phyloP scores from a whole-genome alignment of 1,140 invertebrate genomes.

The Lepidurus apus region DNA sequence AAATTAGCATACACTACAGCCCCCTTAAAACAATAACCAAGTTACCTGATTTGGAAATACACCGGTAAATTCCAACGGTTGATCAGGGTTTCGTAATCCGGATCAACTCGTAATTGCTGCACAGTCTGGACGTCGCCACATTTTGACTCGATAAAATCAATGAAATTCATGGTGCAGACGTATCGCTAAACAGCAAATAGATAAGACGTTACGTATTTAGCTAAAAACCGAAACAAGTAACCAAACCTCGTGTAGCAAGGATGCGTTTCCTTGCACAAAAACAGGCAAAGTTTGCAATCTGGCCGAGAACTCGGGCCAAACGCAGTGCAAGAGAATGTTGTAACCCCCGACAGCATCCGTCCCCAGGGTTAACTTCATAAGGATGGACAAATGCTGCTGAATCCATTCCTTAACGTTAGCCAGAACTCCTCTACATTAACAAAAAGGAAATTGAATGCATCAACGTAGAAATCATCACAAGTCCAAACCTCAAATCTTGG shows the following conservation, averaged over 20 bases:
- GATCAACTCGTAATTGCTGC: conserved; percentile 54
- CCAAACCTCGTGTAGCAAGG: conserved; percentile 68
- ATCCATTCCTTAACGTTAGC: neutral
- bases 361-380: neutral
- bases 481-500: conserved; percentile 54
- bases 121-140: conserved; percentile 54
- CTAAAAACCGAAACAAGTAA: conserved; percentile 7
- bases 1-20: conserved; percentile 35
- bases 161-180: conserved; percentile 68
- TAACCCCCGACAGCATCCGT: conserved; percentile 59
- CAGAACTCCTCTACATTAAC: neutral
- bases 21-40: conserved; percentile 23
- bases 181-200: conserved; percentile 57
- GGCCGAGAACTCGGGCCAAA: conserved; percentile 76
- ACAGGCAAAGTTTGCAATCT: conserved; percentile 68
- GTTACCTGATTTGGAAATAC: conserved; percentile 81
- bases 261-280: conserved; percentile 85
- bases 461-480: neutral
- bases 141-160: conserved; percentile 64
- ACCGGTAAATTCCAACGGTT: conserved; percentile 88
- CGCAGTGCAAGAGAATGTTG: conserved; percentile 80
- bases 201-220: neutral
- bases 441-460: no score
- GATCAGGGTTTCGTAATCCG: conserved; percentile 65
- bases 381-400: neutral